A percentile compares a stretch with the other conserved stretches of the same genome.
phyloP scores from a whole-genome alignment of 2,888 invertebrate species.

The Dinocampus coccinellae region DNA sequence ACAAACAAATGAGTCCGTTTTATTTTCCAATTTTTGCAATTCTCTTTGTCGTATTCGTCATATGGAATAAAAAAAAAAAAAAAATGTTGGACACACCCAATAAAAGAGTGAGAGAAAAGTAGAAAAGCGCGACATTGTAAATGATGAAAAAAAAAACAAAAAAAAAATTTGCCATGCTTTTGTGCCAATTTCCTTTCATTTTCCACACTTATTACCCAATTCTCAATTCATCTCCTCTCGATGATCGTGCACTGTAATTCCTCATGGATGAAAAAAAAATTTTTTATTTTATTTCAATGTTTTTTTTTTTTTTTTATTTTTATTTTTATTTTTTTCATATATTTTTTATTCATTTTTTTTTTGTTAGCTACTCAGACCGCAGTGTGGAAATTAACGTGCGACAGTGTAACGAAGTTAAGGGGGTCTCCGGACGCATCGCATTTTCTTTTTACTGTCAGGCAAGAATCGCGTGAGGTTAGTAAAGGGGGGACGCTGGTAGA shows the following conservation, averaged over 20 bases:
- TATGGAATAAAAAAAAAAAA: slow-evolving; percentile 6
- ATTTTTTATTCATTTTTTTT: too few species aligned
- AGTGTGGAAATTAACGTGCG: slow-evolving; percentile 54
- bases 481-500: neutral
- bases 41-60: slow-evolving; percentile 1
- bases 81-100: too few species aligned
- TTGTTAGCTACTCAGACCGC: slow-evolving; percentile 7
- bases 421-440: slow-evolving; percentile 49
- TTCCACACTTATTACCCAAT: neutral
- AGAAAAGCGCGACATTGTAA: too few species aligned
- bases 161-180: neutral
- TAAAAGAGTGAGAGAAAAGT: neutral
- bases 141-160: neutral
- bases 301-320: slow-evolving; percentile 12
- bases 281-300: neutral
- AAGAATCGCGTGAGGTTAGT: slow-evolving; percentile 13
- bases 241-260: neutral
- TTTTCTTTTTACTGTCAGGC: slow-evolving; percentile 49
- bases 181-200: slow-evolving; percentile 8
- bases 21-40: slow-evolving; percentile 28
- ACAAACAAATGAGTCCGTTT: slow-evolving; percentile 21
- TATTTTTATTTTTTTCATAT: slow-evolving; percentile 27
- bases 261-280: neutral
- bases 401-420: slow-evolving; percentile 56
- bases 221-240: neutral